Evolutionary conservation across 2,797 vertebrate genomes (phyloP), one percentile per base, ranked within the genome.

Genomic region (Rallus crepitans): DNA sequence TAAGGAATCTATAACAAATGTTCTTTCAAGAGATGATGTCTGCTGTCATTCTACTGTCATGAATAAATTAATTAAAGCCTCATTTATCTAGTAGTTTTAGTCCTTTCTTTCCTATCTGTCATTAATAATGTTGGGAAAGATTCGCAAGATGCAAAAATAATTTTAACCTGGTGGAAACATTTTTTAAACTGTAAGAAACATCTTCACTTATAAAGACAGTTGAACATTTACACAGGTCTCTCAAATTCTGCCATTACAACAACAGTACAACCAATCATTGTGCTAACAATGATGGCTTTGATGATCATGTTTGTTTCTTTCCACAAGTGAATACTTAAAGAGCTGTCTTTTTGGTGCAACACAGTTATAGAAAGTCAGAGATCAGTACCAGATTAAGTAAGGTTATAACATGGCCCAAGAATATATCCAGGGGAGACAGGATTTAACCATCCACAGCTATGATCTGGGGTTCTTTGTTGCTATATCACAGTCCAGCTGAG

Each of bases 11-110:
- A 25, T 78, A 82, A 87, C 47, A 92, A 84, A 73, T 65, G 21
- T 77, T 93, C 93, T 90, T 90, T 82, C 81, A 95, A 53, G 76
- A 91, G 55, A 53, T 92, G 63, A 87, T 60, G n/a, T 39, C 59
- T 83, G 19, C 72, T 93, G 77, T 83, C 63, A 76, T 89, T 87
- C 69, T 87, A 30, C 68, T 63, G 25, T 75, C 68, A 82, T 82
- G 42, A 90, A 78, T 82, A 90, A 94, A 85, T 87, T 77, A 71
- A 87, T 76, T 33, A 86, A 83, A 76, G 4, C 23, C 19, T 90
- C 73, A 69, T 91, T 86, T 59, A 35, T 82, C 57, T 66, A 59
- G 35, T 45, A 65, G 13, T 57, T 89, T 86, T 63, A 71, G 42
- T 57, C 11, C 23, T 25, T 78, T 50, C 37, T 53, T 82, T 92